Evolutionary conservation across 2,113 vertebrate genomes (phyloP), one percentile per base, ranked within the genome.

Genomic region (Pipa parva): DNA sequence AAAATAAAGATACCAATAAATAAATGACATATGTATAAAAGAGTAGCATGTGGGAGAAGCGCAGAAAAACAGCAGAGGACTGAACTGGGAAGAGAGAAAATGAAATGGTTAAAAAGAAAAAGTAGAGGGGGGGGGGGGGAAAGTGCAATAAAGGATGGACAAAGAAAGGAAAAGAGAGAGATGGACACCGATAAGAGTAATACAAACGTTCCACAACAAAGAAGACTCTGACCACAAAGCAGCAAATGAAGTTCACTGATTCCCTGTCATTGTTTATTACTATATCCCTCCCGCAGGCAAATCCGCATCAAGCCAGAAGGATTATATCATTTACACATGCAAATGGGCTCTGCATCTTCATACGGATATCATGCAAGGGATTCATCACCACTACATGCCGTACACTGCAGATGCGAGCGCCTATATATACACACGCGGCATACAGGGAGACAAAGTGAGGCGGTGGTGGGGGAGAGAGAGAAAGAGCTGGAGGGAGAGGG

Each of bases 301-400:
- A 69, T 69, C 57, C 58, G 15, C 66, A 69, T 54, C 66, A 69
- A 24, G 66, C 66, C 66, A 69, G 66, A 69, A 69, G 66, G 66
- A 69, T 69, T 69, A 69, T 69, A 69, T 69, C 46, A 69, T 69
- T 69, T 69, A 61, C 66, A 69, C 66, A 69, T 69, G 66, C 66
- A 69, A 69, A 69, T 69, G 33, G 31, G 46, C 48, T 61, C 48
- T 31, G 66, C 28, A 49, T 61, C 58, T 69, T 61, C 56, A 51
- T 22, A 52, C 54, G 66, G 66, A 49, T 60, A 69, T 60, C 66
- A 61, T 60, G 56, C 48, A 52, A 61, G 66, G 57, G 66, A 69
- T 52, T 69, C 66, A 60, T 61, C 59, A 56, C 56, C 57, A 59
- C 42, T 60, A 17, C 24, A 68, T 49, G 45, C 42, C 25, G 33